Conservation (phyloP, 2,888 invertebrate species). For the Ophion obscuratus region DNA sequence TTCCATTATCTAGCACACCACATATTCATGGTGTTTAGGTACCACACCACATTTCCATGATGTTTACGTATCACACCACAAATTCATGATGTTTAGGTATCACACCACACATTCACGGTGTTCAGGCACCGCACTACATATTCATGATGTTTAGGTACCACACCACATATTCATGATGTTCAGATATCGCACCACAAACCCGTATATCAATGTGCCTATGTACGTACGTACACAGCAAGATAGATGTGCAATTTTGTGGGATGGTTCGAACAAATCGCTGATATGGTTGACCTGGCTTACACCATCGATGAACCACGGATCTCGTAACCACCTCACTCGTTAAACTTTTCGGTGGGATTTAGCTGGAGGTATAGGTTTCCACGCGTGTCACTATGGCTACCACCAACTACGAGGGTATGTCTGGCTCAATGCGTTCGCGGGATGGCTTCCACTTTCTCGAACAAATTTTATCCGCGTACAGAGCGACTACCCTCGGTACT, state of each 20-base stretch:
- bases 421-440: slow-evolving; percentile 53
- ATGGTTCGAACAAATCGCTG: neutral
- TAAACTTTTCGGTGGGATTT: slow-evolving; percentile 51
- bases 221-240: neutral
- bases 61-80: neutral
- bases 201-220: neutral
- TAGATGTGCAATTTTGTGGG: neutral
- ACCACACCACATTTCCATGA: neutral
- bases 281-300: slow-evolving; percentile 45
- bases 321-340: slow-evolving; percentile 51
- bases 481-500: slow-evolving; percentile 55
- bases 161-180: neutral
- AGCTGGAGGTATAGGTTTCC: slow-evolving; percentile 35
- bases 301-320: slow-evolving; percentile 53
- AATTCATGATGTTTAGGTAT: neutral
- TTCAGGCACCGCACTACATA: neutral
- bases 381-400: slow-evolving; percentile 57
- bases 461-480: slow-evolving; percentile 75
- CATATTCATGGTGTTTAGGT: neutral
- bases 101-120: neutral
- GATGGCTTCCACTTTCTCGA: slow-evolving; percentile 62
- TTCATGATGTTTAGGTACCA: neutral
- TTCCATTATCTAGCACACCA: neutral
- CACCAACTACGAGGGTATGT: slow-evolving; percentile 41
- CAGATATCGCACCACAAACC: neutral